phyloP scores from a whole-genome alignment of 2,113 vertebrate genomes.

The Aleadryas rufinucha region DNA sequence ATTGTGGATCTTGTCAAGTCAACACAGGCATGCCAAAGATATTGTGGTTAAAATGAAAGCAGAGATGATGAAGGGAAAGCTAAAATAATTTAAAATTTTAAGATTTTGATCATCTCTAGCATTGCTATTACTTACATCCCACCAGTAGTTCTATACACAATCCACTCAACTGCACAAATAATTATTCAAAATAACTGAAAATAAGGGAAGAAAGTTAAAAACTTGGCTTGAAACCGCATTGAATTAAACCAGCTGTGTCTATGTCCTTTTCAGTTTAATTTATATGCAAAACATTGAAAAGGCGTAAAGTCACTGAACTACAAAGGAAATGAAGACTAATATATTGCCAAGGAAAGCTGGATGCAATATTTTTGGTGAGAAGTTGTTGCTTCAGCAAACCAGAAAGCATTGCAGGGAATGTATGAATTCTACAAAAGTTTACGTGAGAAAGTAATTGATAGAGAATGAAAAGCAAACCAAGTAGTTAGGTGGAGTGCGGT shows the following conservation, averaged over 20 bases:
- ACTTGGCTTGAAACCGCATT: neutral
- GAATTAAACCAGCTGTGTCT: slow-evolving; percentile 15
- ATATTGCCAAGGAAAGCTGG: neutral
- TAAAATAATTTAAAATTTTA: neutral
- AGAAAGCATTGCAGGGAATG: neutral
- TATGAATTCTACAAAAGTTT: neutral
- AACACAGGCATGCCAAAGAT: neutral
- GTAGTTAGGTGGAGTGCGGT: neutral
- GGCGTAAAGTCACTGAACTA: neutral
- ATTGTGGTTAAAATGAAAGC: neutral
- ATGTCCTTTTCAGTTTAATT: slow-evolving; percentile 15
- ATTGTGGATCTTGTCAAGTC: neutral
- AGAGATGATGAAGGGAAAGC: neutral
- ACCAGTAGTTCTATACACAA: neutral
- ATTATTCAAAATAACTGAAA: neutral
- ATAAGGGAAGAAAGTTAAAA: slow-evolving; percentile 14
- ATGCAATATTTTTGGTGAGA: slow-evolving; percentile 16
- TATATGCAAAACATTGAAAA: slow-evolving; percentile 27
- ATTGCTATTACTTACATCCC: neutral
- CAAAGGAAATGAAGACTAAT: slow-evolving; percentile 17
- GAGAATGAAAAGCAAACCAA: neutral
- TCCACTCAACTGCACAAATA: neutral
- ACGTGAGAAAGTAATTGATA: neutral
- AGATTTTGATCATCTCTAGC: neutral
- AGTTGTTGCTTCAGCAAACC: neutral